A percentile compares a stretch with the other conserved stretches of the same genome.
Evolutionary conservation across 2,888 invertebrate species (phyloP).

Genomic region (Ceraclea dissimilis): DNA sequence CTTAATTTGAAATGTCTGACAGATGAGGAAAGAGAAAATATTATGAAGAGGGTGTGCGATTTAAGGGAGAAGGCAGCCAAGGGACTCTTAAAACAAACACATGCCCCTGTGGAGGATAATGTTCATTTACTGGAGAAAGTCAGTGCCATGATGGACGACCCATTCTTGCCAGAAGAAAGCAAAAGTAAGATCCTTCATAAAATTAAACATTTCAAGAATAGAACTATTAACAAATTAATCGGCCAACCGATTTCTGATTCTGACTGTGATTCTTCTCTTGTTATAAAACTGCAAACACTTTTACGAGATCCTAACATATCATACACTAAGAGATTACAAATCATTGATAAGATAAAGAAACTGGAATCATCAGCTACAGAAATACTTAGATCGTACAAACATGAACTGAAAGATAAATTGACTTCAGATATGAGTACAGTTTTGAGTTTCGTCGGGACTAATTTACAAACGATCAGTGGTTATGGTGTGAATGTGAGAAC

Average conservation of each 20-base stretch:
- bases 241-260: not conserved
- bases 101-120: constrained; percentile 14
- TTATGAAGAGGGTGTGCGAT: constrained; percentile 13
- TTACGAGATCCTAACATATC: constrained; percentile 13
- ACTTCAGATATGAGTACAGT: constrained; percentile 10
- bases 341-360: constrained; percentile 10
- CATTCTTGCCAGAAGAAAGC: constrained; percentile 10
- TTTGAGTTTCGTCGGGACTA: constrained; percentile 22
- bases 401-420: constrained; percentile 16
- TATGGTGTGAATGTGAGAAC: constrained; percentile 19
- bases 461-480: constrained; percentile 19
- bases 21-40: constrained; percentile 10
- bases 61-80: constrained; percentile 11
- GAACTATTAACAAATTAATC: constrained; percentile 5
- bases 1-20: constrained; percentile 10
- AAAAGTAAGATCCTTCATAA: constrained; percentile 14
- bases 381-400: constrained; percentile 11
- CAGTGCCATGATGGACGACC: constrained; percentile 12
- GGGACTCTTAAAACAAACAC: constrained; percentile 9
- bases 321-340: constrained; percentile 6
- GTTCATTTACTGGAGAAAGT: constrained; percentile 12
- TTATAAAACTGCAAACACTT: constrained; percentile 11
- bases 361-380: constrained; percentile 7
- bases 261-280: constrained; percentile 6
- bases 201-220: constrained; percentile 14